Evolutionary conservation across 2,888 invertebrate species (phyloP).

Genomic region (Camponotus fellah): DNA sequence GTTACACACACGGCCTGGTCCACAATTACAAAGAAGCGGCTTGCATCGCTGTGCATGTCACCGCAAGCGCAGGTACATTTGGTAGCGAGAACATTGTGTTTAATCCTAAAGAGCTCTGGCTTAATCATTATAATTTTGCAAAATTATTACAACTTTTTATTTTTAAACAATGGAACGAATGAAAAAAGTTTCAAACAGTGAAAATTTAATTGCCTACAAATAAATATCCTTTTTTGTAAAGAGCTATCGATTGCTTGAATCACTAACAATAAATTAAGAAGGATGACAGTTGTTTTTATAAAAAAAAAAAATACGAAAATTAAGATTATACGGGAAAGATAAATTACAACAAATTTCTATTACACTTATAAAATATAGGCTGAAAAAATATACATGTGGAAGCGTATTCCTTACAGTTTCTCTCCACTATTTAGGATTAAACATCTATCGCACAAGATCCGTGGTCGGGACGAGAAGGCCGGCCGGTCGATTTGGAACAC

Average conservation of each 20-base stretch:
- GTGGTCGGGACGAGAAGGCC: slow-evolving; percentile 28
- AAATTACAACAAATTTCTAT: background rate
- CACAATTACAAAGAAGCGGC: slow-evolving; percentile 49
- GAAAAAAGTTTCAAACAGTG: too few species aligned
- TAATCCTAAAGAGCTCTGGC: slow-evolving; percentile 32
- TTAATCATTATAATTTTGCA: background rate
- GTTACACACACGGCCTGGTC: slow-evolving; percentile 67
- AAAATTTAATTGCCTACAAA: background rate
- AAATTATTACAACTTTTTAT: background rate
- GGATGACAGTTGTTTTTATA: background rate
- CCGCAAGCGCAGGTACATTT: slow-evolving; percentile 73
- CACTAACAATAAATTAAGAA: background rate
- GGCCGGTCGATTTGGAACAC: slow-evolving; percentile 77
- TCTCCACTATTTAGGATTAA: slow-evolving; percentile 51
- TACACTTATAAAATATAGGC: slow-evolving; percentile 1
- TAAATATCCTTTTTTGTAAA: slow-evolving; percentile 19
- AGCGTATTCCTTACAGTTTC: background rate
- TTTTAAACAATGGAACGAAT: background rate
- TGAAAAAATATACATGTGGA: background rate
- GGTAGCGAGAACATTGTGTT: slow-evolving; percentile 60
- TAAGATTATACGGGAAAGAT: background rate
- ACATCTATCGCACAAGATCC: slow-evolving; percentile 50
- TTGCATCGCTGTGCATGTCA: slow-evolving; percentile 44
- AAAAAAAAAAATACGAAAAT: background rate
- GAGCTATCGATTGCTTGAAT: background rate